phyloP scores from a whole-genome alignment of 2,797 vertebrate genomes.

The Podarcis lilfordi region DNA sequence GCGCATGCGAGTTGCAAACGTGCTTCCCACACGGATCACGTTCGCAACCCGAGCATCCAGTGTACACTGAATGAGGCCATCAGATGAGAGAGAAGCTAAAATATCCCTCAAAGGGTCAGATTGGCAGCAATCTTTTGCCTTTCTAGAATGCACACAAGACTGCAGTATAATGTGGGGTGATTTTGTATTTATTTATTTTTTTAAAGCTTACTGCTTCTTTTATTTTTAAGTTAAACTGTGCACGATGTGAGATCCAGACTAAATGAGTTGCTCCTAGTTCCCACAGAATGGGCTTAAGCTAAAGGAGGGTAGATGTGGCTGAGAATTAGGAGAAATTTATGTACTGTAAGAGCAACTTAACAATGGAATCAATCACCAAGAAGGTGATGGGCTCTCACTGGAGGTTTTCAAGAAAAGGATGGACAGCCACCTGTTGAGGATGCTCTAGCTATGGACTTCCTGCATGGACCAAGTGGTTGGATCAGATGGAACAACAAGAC shows the following conservation, averaged over 20 bases:
- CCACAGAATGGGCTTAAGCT: neutral
- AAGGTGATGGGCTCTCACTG: neutral
- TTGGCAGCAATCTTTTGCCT: neutral
- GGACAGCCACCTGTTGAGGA: neutral
- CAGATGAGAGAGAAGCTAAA: neutral
- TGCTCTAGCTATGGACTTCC: neutral
- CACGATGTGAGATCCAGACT: neutral
- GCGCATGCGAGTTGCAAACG: no score
- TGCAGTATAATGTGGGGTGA: neutral
- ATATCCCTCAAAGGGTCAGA: neutral
- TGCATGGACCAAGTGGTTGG: neutral
- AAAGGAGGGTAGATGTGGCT: no score
- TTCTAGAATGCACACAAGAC: neutral
- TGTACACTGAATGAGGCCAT: neutral
- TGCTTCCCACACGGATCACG: no score
- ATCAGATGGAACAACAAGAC: neutral
- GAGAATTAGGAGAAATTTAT: neutral
- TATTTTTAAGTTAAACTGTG: neutral
- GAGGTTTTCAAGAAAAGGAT: neutral
- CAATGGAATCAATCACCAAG: neutral
- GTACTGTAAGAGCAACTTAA: neutral
- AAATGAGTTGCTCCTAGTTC: neutral
- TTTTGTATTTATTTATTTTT: neutral
- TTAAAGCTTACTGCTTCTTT: neutral
- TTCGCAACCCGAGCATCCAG: no score